phyloP scores from a whole-genome alignment of 2,888 invertebrate genomes.

The Calameuta filiformis region DNA sequence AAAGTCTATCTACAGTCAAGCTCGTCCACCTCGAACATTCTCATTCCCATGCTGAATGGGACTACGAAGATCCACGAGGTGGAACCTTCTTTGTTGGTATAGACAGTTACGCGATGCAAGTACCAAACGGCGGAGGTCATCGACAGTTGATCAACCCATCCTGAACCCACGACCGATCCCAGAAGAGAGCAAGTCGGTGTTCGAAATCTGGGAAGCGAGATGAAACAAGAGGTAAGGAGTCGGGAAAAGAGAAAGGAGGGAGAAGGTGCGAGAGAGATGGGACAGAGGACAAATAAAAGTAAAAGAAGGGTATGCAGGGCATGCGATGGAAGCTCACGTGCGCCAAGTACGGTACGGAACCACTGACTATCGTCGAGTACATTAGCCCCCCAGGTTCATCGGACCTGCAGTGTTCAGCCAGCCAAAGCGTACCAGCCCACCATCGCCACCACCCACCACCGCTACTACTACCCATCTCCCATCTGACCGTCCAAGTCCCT shows the following conservation, averaged over 20 bases:
- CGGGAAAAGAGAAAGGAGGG: background rate
- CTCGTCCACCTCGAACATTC: background rate
- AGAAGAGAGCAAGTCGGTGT: background rate
- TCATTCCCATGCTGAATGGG: background rate
- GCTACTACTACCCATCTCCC: background rate
- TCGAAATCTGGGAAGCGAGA: background rate
- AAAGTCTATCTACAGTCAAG: background rate
- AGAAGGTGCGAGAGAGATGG: slow-evolving; percentile 19
- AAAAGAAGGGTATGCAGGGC: slow-evolving; percentile 53
- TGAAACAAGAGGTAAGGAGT: background rate
- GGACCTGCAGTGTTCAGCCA: slow-evolving; percentile 42
- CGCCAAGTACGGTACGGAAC: slow-evolving; percentile 54
- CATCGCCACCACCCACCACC: background rate
- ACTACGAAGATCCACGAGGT: background rate
- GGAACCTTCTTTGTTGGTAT: background rate
- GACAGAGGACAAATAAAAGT: slow-evolving; percentile 20
- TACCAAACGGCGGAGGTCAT: slow-evolving; percentile 28
- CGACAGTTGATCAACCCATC: slow-evolving; percentile 46
- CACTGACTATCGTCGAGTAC: slow-evolving; percentile 43
- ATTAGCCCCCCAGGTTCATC: slow-evolving; percentile 61
- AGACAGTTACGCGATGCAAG: background rate
- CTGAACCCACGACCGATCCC: slow-evolving; percentile 41
- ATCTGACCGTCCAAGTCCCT: background rate
- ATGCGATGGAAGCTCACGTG: slow-evolving; percentile 59
- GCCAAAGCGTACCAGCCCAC: slow-evolving; percentile 9